Conservation (phyloP, 2,888 invertebrate genomes). For the Zhengitettix transpicula region DNA sequence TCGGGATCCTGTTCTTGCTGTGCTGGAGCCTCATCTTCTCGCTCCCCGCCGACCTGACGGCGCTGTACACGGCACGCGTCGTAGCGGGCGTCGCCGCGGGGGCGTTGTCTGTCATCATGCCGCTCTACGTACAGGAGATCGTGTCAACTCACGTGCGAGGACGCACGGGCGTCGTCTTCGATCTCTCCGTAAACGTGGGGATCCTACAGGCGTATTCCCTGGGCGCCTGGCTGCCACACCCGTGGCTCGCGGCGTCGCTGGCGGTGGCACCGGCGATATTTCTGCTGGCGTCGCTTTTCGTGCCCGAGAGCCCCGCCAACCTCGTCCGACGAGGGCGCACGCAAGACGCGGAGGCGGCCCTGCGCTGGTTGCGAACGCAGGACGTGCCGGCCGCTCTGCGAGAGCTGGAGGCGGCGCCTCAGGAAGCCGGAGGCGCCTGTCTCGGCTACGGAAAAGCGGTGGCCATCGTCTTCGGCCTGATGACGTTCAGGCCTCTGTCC, state of each 20-base stretch:
- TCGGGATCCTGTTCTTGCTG: background rate
- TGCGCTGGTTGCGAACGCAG: constrained; percentile 23
- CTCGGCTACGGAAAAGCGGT: too few relatives aligned
- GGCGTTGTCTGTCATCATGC: constrained; percentile 24
- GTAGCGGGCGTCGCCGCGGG: constrained; percentile 27
- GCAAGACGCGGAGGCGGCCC: constrained; percentile 23
- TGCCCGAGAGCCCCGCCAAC: constrained; percentile 29
- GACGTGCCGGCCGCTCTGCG: background rate
- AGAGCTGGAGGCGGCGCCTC: background rate
- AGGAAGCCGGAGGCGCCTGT: too few relatives aligned
- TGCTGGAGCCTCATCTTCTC: background rate
- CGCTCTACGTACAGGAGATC: constrained; percentile 27
- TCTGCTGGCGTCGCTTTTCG: constrained; percentile 20
- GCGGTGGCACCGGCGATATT: constrained; percentile 19
- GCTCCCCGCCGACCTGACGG: background rate
- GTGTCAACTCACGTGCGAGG: constrained; percentile 28
- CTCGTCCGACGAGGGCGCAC: constrained; percentile 12
- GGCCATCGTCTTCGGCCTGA: background rate
- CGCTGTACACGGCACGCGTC: constrained; percentile 17
- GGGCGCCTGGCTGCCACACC: constrained; percentile 21
- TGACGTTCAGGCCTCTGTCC: background rate
- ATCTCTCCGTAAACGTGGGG: constrained; percentile 29
- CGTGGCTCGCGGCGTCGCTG: constrained; percentile 18
- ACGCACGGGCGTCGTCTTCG: constrained; percentile 29
- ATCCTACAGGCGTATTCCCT: constrained; percentile 26